These are phyloP conservation scores for Homarus americanus DNA, from an alignment of 1,140 invertebrate species.

Conservation along the genomic window DNA sequence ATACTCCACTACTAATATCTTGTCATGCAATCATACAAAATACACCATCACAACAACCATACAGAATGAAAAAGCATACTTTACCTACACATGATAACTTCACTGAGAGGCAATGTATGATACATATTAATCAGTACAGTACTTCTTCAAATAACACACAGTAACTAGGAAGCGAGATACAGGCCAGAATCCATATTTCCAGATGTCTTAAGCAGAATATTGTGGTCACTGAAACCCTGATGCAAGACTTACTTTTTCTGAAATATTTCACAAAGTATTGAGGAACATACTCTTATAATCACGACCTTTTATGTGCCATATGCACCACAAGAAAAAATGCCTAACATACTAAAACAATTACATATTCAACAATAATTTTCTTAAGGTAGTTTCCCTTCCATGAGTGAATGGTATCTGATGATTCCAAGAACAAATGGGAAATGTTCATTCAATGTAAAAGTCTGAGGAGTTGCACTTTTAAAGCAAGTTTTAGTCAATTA, in stretches of 20 bases:
- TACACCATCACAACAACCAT: conserved; percentile 38
- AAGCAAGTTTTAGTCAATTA: not conserved
- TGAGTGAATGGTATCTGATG: too few species aligned
- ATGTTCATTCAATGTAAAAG: not conserved
- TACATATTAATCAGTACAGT: conserved; percentile 25
- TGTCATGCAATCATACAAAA: conserved; percentile 39
- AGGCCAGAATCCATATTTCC: not conserved
- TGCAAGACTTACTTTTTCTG: not conserved
- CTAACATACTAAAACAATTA: too few species aligned
- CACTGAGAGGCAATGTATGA: conserved; percentile 12
- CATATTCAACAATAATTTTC: too few species aligned
- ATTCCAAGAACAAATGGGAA: too few species aligned
- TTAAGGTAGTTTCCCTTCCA: too few species aligned
- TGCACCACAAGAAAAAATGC: too few species aligned
- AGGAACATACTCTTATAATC: too few species aligned
- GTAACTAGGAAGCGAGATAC: conserved; percentile 37
- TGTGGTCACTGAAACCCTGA: not conserved
- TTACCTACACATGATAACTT: conserved; percentile 38
- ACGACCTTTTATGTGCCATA: too few species aligned
- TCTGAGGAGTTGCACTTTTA: not conserved
- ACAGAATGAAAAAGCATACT: conserved; percentile 31
- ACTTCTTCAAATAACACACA: conserved; percentile 36
- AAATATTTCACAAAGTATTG: not conserved
- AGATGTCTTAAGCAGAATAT: not conserved
- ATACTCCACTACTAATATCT: not conserved